Conservation (phyloP, 2,113 vertebrate species). For the Psettodes erumei region DNA sequence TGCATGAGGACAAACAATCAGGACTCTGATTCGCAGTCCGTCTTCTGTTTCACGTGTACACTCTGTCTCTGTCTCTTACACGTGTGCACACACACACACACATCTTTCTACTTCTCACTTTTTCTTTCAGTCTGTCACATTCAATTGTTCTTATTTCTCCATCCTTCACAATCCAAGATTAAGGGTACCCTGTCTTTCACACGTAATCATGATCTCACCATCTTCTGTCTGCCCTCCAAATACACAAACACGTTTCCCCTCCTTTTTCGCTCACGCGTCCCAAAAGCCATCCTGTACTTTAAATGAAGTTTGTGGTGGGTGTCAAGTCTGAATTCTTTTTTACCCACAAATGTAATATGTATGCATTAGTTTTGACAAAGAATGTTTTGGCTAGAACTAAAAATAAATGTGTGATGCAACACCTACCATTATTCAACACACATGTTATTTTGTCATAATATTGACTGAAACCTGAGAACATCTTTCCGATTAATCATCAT, state of each 20-base stretch:
- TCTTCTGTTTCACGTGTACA: not conserved
- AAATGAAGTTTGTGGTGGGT: not conserved
- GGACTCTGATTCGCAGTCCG: not conserved
- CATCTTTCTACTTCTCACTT: not conserved
- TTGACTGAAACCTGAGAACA: not conserved
- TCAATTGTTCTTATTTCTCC: constrained; percentile 12
- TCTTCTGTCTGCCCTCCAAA: not conserved
- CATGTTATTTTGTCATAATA: not conserved
- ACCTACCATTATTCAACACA: too few species aligned
- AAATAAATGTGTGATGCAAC: not conserved
- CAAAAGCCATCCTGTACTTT: not conserved
- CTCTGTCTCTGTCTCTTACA: not conserved
- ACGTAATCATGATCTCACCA: not conserved
- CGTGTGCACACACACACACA: not conserved
- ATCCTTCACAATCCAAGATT: not conserved
- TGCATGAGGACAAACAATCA: not conserved
- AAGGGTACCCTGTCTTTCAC: not conserved
- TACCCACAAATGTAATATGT: too few species aligned
- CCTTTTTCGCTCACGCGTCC: not conserved
- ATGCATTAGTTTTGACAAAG: too few species aligned
- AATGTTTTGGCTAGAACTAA: too few species aligned
- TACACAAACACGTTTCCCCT: not conserved
- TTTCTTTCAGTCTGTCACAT: constrained; percentile 6
- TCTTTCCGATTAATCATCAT: not conserved
- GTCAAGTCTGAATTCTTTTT: too few species aligned